A percentile compares a stretch with the other conserved stretches of the same genome.
Evolutionary conservation across 2,888 invertebrate genomes (phyloP).

Genomic region (Sipha maydis): DNA sequence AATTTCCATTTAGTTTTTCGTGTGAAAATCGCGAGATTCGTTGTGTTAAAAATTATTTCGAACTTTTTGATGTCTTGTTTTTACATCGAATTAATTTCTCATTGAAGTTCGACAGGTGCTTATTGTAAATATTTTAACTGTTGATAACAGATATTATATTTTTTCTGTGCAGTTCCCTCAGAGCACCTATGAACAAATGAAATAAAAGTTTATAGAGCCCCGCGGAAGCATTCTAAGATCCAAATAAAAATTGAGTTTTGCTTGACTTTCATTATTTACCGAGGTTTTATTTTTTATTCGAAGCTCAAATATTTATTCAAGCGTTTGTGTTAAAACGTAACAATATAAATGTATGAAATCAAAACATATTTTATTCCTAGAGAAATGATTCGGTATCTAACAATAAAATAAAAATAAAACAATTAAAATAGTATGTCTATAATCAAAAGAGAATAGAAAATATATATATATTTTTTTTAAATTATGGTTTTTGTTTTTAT

Average conservation of each 20-base stretch:
- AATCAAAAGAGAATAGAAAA: no score
- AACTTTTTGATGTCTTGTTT: not conserved
- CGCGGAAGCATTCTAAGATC: not conserved
- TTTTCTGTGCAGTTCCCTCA: not conserved
- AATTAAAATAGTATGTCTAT: no score
- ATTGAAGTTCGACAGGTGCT: not conserved
- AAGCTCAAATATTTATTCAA: not conserved
- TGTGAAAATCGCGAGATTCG: not conserved
- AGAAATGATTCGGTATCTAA: no score
- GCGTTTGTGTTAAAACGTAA: not conserved
- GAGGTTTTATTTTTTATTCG: not conserved
- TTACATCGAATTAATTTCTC: not conserved
- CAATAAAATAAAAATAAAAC: no score
- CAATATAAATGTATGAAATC: not conserved
- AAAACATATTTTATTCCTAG: no score
- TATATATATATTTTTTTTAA: no score
- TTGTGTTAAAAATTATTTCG: not conserved
- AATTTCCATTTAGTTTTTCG: not conserved
- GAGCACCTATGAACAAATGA: not conserved
- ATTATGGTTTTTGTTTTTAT: conserved; percentile 7
- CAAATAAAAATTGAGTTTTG: not conserved
- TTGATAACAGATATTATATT: not conserved
- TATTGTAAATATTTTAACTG: not conserved
- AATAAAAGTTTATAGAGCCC: not conserved
- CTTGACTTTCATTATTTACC: not conserved